Evolutionary conservation across 2,888 invertebrate species (phyloP).

Genomic region (Brassicogethes aeneus): DNA sequence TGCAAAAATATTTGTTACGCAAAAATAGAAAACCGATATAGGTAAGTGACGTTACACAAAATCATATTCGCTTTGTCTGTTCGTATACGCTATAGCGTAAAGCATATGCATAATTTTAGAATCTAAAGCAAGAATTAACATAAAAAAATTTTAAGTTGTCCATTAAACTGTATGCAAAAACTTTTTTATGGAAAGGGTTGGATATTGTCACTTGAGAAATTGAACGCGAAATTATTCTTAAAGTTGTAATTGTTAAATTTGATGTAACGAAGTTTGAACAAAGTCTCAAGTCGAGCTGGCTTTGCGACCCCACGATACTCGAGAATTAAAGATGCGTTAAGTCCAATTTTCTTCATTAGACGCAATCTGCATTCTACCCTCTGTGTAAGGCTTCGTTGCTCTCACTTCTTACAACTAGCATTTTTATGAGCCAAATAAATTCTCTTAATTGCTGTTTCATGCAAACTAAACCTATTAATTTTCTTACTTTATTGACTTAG

Average conservation of each 20-base stretch:
- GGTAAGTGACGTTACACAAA: background rate
- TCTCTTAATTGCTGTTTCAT: constrained; percentile 40
- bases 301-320: constrained; percentile 16
- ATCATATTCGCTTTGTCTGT: background rate
- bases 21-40: background rate
- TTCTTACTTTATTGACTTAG: constrained; percentile 1
- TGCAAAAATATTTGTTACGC: too few relatives aligned
- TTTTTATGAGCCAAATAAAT: constrained; percentile 41
- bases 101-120: background rate
- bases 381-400: constrained; percentile 27
- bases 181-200: too few relatives aligned
- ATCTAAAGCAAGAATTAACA: too few relatives aligned
- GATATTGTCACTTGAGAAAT: too few relatives aligned
- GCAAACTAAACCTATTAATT: constrained; percentile 25
- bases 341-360: constrained; percentile 41
- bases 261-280: constrained; percentile 23
- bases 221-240: constrained; percentile 21
- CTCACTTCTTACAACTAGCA: constrained; percentile 30
- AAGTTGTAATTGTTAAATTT: constrained; percentile 28
- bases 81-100: background rate
- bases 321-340: constrained; percentile 40
- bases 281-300: constrained; percentile 2
- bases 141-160: too few relatives aligned
- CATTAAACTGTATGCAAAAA: too few relatives aligned
- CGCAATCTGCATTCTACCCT: constrained; percentile 37